Evolutionary conservation across 2,113 vertebrate genomes (phyloP), one percentile per base, ranked within the genome.

Genomic region (Myrmecophaga tridactyla): DNA sequence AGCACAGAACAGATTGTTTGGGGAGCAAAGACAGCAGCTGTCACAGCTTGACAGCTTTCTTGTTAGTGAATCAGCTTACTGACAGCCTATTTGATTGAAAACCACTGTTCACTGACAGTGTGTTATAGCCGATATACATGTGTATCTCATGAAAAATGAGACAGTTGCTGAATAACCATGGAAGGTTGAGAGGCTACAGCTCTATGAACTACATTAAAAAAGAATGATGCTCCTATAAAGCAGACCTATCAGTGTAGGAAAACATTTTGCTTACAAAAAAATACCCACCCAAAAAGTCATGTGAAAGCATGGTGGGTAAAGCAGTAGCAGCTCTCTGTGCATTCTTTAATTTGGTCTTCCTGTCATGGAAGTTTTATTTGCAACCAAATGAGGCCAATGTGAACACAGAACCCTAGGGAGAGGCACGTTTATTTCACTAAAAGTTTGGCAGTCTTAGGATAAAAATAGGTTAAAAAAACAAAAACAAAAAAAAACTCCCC

Each of bases 81-180:
- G 98, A 98, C 98, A 98, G 97, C 51, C 96, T 98, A 90, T 97
- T 98, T 98, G 98, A 98, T 97, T 98, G 98, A 98, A 98, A 98
- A 97, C 96, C 97, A 96, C 97, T 98, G 97, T 96, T 98, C 97
- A 51, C 93, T 98, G 98, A 97, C 97, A 98, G 96, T 58, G 92
- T 81, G 95, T 86, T 96, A 95, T 93, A 97, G 96, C 96, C 98
- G 94, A 97, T 98, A 94, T 97, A 97, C 98, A 98, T 97, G 98
- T 97, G 95, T 84, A 98, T 90, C 97, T 98, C 89, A 46, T 48
- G 94, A 89, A 98, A 97, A 83, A 89, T 8, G 94, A 94, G 97
- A 95, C 85, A 78, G 89, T 94, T 94, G 63, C 36, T 77, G 90
- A 96, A 92, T 70, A 90, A 92, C 88, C 77, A 39, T 13, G 48